Base-by-base conservation (phyloP, 2,113 vertebrate species). In the Conger conger region DNA sequence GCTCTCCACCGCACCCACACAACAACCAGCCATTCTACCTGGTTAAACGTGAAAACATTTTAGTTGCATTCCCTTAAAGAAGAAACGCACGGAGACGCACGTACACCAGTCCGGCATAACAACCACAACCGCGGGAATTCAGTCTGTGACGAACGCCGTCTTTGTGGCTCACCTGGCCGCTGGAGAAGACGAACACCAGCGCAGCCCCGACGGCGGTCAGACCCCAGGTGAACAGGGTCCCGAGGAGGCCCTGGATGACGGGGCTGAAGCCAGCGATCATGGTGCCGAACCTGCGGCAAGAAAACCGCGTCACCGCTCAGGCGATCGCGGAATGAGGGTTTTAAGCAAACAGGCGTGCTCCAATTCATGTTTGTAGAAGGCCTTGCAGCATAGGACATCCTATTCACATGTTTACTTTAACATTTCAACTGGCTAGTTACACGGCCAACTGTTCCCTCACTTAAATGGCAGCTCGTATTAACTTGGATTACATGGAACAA, bases 141-240 rank as follows among this genome's bases (percentile, higher is more conserved):
- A 18, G 57, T 27, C 27, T 63, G n/a, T n/a, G 27, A 23, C 57
- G 33, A 33, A n/a, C n/a, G 68, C n/a, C 1, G 68, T 27, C n/a
- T 73, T 60, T 53, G 15, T 78, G 1, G 37, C 27, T n/a, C 93
- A 98, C 98, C 97, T 98, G 96, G 30, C 95, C 95, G 0, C 95
- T 96, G 87, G 96, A 96, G 89, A 99, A 98, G 27, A 99, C 8
- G 13, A 99, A 99, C 20, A 99, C 98, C 1, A 99, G 95, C 0
- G 97, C 96, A 0, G 98, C 95, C 35, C 98, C 98, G 0, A 97
- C 97, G 0, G 98, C 98, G 0, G 98, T 99, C 90, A 99, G 93
- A 0, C 91, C 97, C 98, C 98, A 99, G 23, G 98, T 99, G 82
- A 99, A 95, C 83, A 96, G 88, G 0, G 98, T 99, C 15, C 98